Conservation (phyloP, 2,888 invertebrate genomes). For the Calameuta pallipes region DNA sequence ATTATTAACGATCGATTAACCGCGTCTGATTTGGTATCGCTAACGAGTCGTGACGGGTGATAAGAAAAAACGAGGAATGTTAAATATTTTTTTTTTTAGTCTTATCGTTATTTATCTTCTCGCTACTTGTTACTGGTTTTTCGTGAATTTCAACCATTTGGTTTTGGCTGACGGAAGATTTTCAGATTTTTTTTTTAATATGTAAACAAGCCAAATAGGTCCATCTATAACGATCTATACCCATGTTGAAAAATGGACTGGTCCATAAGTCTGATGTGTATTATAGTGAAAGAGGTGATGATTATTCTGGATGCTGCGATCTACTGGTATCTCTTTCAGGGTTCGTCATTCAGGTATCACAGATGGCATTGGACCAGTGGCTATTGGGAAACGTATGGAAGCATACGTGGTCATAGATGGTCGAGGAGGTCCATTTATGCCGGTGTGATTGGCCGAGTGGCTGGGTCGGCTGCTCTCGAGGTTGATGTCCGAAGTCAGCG, state of each 20-base stretch:
- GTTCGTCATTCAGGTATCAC: not conserved
- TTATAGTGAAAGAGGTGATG: not conserved
- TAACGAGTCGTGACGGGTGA: not conserved
- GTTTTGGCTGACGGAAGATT: not conserved
- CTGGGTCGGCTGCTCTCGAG: slow-evolving; percentile 39
- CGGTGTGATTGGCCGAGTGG: slow-evolving; percentile 32
- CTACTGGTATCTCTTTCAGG: not conserved
- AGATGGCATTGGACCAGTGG: not conserved
- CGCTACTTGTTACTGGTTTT: not conserved
- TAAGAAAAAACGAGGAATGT: not conserved
- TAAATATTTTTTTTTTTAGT: not conserved
- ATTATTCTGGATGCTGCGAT: not conserved
- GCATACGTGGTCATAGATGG: not conserved
- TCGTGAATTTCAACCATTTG: too few species aligned
- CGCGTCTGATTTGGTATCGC: not conserved
- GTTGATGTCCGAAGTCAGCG: slow-evolving; percentile 55
- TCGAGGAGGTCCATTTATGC: slow-evolving; percentile 20
- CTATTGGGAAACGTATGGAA: not conserved
- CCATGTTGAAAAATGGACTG: not conserved
- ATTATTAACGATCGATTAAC: not conserved
- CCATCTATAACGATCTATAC: not conserved
- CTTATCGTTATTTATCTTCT: not conserved
- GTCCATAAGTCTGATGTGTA: not conserved
- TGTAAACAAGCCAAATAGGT: not conserved
- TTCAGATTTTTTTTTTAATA: not conserved